These are phyloP conservation scores for Phymorhynchus buccinoides DNA, from an alignment of 1,140 invertebrate species.

Conservation along the genomic window DNA sequence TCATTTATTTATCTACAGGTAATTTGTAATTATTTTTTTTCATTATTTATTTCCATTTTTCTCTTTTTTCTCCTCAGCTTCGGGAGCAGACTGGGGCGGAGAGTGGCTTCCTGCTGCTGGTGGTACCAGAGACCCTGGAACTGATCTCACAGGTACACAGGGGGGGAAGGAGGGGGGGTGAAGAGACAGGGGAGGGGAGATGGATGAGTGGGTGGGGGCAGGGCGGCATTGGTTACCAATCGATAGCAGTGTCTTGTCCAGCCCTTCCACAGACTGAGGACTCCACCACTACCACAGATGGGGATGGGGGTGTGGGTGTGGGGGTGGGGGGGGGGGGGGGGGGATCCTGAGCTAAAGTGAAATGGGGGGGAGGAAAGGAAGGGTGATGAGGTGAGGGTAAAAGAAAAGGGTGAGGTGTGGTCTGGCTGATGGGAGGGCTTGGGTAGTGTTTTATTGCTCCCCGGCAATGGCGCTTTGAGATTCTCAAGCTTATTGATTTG, in stretches of 20 bases:
- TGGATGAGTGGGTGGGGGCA: not conserved
- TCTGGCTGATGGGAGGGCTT: no score
- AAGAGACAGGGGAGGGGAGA: not conserved
- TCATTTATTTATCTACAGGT: no score
- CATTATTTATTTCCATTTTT: no score
- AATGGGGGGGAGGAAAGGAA: not conserved
- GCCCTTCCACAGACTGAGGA: not conserved
- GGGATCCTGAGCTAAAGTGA: not conserved
- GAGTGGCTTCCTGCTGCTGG: constrained; percentile 76
- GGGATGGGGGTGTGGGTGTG: no score
- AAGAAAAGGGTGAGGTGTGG: no score
- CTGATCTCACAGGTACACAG: constrained; percentile 75
- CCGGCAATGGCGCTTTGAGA: not conserved
- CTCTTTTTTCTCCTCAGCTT: constrained; percentile 71
- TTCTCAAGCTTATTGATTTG: not conserved
- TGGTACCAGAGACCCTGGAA: constrained; percentile 76
- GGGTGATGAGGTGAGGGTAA: not conserved
- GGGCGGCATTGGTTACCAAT: not conserved
- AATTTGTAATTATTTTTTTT: not conserved
- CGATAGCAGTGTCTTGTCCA: constrained; percentile 6
- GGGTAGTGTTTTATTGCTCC: not conserved
- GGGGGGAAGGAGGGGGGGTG: no score
- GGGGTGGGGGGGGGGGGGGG: no score
- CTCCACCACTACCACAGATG: not conserved
- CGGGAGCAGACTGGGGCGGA: constrained; percentile 75